Percentiles rank a stretch among this genome's conserved stretches.
Conservation (phyloP, 2,888 invertebrate species). For the Monochamus alternatus region DNA sequence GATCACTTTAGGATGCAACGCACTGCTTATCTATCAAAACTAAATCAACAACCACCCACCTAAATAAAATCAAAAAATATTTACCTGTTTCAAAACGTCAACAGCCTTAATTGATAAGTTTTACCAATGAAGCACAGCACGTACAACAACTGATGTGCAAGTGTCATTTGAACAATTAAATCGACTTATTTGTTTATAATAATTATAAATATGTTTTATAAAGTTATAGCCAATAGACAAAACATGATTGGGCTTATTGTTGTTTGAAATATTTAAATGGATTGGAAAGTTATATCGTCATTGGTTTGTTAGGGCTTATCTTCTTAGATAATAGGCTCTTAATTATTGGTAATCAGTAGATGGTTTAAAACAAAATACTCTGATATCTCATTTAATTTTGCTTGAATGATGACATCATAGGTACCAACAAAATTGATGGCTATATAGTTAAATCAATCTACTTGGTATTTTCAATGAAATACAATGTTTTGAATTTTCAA, state of each 20-base stretch:
- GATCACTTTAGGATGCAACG: slow-evolving; percentile 10
- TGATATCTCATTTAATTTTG: neutral
- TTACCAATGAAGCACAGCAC: neutral
- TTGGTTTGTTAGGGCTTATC: slow-evolving; percentile 18
- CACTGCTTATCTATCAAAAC: slow-evolving; percentile 13
- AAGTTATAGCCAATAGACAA: neutral
- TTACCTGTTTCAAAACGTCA: neutral
- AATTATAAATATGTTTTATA: neutral
- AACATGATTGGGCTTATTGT: slow-evolving; percentile 1
- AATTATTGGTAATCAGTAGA: slow-evolving; percentile 11
- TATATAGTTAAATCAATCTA: too few relatives aligned
- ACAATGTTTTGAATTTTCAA: too few relatives aligned
- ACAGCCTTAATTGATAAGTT: neutral
- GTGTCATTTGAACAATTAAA: neutral
- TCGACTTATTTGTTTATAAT: neutral
- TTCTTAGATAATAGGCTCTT: slow-evolving; percentile 24
- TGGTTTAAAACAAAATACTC: slow-evolving; percentile 4
- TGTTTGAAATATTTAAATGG: slow-evolving; percentile 24
- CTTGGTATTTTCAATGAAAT: too few relatives aligned
- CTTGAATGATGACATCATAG: neutral
- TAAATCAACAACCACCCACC: slow-evolving; percentile 4
- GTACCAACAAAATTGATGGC: too few relatives aligned
- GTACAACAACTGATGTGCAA: neutral
- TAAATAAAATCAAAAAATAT: neutral
- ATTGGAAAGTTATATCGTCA: slow-evolving; percentile 15